Evolutionary conservation across 2,797 vertebrate species (phyloP).

Genomic region (Poecilia gillii): DNA sequence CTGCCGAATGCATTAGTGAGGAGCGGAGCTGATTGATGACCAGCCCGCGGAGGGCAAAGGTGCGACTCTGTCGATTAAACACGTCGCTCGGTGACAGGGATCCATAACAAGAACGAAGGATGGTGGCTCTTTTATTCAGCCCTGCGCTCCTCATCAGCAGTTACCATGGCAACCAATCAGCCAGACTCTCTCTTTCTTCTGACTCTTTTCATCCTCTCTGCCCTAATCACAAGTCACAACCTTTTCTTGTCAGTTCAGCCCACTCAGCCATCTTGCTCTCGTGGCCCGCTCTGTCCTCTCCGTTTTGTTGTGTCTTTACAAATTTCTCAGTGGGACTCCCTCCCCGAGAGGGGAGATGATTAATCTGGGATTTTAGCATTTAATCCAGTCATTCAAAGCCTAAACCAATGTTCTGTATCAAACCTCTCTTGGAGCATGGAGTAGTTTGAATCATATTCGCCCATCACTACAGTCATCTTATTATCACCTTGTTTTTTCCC

Average conservation of each 20-base stretch:
- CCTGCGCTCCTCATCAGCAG: slow-evolving; percentile 66
- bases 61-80: slow-evolving; percentile 4
- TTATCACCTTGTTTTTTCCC: neutral
- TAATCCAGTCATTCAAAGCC: neutral
- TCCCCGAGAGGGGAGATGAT: neutral
- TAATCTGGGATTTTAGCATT: slow-evolving; percentile 3
- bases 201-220: slow-evolving; percentile 60
- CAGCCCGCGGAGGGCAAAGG: neutral
- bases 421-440: neutral
- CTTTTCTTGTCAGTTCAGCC: slow-evolving; percentile 48
- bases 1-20: neutral
- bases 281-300: slow-evolving; percentile 38
- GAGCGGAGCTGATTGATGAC: neutral
- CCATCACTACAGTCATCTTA: neutral
- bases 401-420: neutral
- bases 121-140: slow-evolving; percentile 59
- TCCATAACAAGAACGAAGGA: slow-evolving; percentile 44
- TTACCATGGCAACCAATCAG: slow-evolving; percentile 81
- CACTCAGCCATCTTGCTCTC: slow-evolving; percentile 60
- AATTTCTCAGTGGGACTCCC: slow-evolving; percentile 14
- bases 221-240: slow-evolving; percentile 67
- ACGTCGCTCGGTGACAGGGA: slow-evolving; percentile 39
- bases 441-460: neutral
- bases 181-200: slow-evolving; percentile 62
- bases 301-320: slow-evolving; percentile 49